Evolutionary conservation across 2,888 invertebrate genomes (phyloP).

Genomic region (Allacma fusca): DNA sequence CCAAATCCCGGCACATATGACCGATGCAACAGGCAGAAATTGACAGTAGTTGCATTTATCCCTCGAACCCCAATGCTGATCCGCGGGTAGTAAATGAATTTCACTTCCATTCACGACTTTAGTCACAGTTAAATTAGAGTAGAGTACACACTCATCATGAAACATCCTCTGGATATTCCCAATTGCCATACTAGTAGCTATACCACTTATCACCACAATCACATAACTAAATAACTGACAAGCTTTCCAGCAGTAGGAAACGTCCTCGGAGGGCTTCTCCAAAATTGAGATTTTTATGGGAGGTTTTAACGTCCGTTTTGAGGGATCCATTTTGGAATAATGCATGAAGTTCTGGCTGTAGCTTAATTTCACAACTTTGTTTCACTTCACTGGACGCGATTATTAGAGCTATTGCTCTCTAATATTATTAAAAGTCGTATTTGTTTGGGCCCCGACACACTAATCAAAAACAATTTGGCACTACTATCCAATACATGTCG

Average conservation of each 20-base stretch:
- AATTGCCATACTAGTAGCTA: conserved; percentile 57
- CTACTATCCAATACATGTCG: too few species aligned
- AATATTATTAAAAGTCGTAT: too few species aligned
- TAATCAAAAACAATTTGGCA: too few species aligned
- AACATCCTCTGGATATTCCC: conserved; percentile 55
- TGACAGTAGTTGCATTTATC: conserved; percentile 55
- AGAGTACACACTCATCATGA: conserved; percentile 56
- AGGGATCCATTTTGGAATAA: conserved; percentile 44
- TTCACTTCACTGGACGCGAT: too few species aligned
- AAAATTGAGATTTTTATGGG: conserved; percentile 58
- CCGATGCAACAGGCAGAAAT: conserved; percentile 58
- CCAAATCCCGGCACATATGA: conserved; percentile 58
- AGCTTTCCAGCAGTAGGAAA: conserved; percentile 59
- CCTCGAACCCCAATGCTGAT: conserved; percentile 50
- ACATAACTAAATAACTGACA: conserved; percentile 59
- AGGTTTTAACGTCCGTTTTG: conserved; percentile 52
- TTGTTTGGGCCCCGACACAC: too few species aligned
- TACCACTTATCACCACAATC: conserved; percentile 57
- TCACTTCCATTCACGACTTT: conserved; percentile 20
- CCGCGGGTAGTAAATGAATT: conserved; percentile 20
- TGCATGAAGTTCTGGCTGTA: too few species aligned
- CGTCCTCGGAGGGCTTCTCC: conserved; percentile 58
- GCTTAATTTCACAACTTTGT: too few species aligned
- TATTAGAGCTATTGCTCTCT: too few species aligned
- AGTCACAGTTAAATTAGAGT: conserved; percentile 52